Base-by-base conservation (phyloP, 2,797 vertebrate genomes). In the Pteropus rufus region DNA sequence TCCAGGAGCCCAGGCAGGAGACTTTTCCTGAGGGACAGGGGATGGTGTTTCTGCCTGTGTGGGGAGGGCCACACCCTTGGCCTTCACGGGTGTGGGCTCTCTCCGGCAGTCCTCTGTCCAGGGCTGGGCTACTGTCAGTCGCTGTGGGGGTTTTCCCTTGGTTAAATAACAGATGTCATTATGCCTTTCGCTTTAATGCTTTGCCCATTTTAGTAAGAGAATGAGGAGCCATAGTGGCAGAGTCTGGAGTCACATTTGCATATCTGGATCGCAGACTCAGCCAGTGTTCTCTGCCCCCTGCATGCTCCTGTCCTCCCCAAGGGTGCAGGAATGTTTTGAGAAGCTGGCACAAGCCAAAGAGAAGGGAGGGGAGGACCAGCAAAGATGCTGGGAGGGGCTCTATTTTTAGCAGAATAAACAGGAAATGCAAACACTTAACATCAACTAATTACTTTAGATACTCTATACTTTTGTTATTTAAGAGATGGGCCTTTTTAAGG, bases 361-460 rank as follows among this genome's bases (percentile, higher is more conserved):
- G 75, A 54, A n/a, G 1, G 3, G 6, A 34, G 67, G 56, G 54
- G 10, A 29, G 54, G 41, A 58, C n/a, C 34, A 2, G 79, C 64
- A 85, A 60, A 79, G 91, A 58, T 11, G 8, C 56, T 65, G 1
- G 19, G 6, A 39, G 52, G 21, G 44, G 46, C 34, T 82, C 89
- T 91, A 11, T 79, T 62, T 90, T 91, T 84, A 93, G 91, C 81
- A 75, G 52, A 65, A 29, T 67, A 95, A 96, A 91, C 93, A 97
- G 96, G 94, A 97, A 96, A 64, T 64, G 1, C 58, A 81, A 82
- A 94, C 41, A 16, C 49, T 49, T 49, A 89, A 49, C 69, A 41
- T 36, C 29, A 62, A 6, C 18, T 80, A 44, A 89, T 39, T 7
- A 73, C 26, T 86, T 49, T 11, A 29, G 24, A 49, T 29, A 5